A percentile compares a stretch with the other conserved stretches of the same genome.
These are phyloP conservation scores for Archips xylosteana DNA, from an alignment of 2,888 invertebrate genomes.

Conservation along the genomic window DNA sequence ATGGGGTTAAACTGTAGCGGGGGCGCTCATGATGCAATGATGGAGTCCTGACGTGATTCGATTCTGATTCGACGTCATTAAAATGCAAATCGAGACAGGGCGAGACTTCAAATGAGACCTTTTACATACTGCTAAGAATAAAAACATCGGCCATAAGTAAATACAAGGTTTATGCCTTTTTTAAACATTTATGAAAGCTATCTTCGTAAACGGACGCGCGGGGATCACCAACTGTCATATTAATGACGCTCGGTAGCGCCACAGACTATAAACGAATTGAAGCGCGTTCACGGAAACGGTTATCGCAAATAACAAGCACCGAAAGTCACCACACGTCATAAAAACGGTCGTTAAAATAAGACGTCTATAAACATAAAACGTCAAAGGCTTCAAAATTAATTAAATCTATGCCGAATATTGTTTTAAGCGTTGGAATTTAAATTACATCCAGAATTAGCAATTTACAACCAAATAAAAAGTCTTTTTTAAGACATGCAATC, in stretches of 20 bases:
- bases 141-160: not conserved
- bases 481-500: slow-evolving; percentile 40
- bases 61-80: slow-evolving; percentile 58
- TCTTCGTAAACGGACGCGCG: slow-evolving; percentile 10
- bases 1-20: slow-evolving; percentile 52
- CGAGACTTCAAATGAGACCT: slow-evolving; percentile 25
- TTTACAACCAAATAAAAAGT: slow-evolving; percentile 40
- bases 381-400: slow-evolving; percentile 30
- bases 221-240: slow-evolving; percentile 7
- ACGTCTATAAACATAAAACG: slow-evolving; percentile 24
- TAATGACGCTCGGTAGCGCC: slow-evolving; percentile 9
- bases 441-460: slow-evolving; percentile 33
- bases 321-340: slow-evolving; percentile 18
- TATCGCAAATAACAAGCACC: slow-evolving; percentile 11
- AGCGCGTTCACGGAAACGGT: slow-evolving; percentile 7
- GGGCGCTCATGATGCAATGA: slow-evolving; percentile 49
- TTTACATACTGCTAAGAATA: slow-evolving; percentile 8
- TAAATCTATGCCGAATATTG: slow-evolving; percentile 31
- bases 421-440: slow-evolving; percentile 29
- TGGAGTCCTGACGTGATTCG: slow-evolving; percentile 49
- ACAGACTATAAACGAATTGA: slow-evolving; percentile 1
- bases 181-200: not conserved
- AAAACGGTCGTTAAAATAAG: slow-evolving; percentile 21
- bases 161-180: not conserved
- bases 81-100: slow-evolving; percentile 58